phyloP scores from a whole-genome alignment of 2,888 invertebrate genomes.

The Hydrotaea diabolus region DNA sequence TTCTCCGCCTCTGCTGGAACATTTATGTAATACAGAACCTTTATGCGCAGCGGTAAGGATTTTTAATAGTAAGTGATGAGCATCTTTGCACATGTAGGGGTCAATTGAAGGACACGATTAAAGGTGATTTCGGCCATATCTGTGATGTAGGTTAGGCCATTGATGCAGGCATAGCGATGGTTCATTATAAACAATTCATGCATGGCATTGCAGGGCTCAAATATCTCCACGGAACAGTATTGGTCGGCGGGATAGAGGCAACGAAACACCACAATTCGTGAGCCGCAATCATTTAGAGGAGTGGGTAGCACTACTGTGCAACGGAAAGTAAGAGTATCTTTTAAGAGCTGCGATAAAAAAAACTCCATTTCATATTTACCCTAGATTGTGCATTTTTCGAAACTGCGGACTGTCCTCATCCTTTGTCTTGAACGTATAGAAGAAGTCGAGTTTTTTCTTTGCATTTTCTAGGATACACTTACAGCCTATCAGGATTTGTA shows the following conservation, averaged over 20 bases:
- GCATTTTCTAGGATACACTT: background rate
- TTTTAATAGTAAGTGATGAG: background rate
- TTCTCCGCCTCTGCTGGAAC: background rate
- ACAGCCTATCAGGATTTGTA: background rate
- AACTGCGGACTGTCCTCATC: conserved; percentile 43
- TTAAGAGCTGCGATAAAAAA: too few species aligned
- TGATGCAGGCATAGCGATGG: background rate
- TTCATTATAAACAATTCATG: background rate
- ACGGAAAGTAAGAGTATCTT: too few species aligned
- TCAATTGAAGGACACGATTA: background rate
- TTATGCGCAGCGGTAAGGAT: background rate
- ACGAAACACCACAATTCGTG: background rate
- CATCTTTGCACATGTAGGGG: background rate
- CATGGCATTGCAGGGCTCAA: conserved; percentile 74
- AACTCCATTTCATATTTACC: too few species aligned
- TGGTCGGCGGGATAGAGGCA: conserved; percentile 69
- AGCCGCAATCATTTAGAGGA: background rate
- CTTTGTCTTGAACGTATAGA: conserved; percentile 76
- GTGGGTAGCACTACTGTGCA: background rate
- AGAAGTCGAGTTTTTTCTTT: background rate
- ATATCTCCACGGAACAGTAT: conserved; percentile 81
- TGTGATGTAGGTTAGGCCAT: background rate
- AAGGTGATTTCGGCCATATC: background rate
- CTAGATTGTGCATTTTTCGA: background rate
- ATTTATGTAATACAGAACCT: conserved; percentile 71